These are phyloP conservation scores for Simalia tracyae DNA, from an alignment of 2,797 vertebrate genomes.

Conservation along the genomic window DNA sequence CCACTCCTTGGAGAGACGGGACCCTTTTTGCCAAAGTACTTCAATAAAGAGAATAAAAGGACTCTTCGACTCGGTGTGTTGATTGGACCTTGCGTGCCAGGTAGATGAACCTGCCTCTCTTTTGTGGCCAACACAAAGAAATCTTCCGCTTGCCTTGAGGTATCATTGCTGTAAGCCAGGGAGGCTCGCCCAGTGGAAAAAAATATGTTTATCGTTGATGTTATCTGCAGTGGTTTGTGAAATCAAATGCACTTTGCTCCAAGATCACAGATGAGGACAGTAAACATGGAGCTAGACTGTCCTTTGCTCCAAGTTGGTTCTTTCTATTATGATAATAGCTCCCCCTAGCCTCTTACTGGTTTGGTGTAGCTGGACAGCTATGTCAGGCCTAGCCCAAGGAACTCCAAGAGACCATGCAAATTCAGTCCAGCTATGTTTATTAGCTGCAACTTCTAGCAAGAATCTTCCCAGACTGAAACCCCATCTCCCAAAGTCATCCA, in stretches of 20 bases:
- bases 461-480: too few species aligned
- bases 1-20: too few species aligned
- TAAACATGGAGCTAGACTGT: neutral
- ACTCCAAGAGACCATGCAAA: too few species aligned
- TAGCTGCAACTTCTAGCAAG: too few species aligned
- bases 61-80: too few species aligned
- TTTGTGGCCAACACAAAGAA: neutral
- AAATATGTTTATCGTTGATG: constrained; percentile 18
- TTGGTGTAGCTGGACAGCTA: too few species aligned
- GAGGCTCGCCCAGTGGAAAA: neutral
- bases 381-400: too few species aligned
- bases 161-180: neutral
- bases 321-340: constrained; percentile 12
- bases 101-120: neutral
- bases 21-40: too few species aligned
- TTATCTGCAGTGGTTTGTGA: neutral
- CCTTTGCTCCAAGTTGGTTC: neutral
- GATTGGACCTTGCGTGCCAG: too few species aligned
- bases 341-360: neutral
- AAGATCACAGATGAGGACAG: neutral
- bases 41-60: too few species aligned
- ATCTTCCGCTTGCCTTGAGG: neutral
- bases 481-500: too few species aligned
- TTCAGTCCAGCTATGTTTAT: too few species aligned
- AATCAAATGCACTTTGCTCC: neutral